Percentiles rank a stretch among this genome's conserved stretches.
These are phyloP conservation scores for Rallus limicola DNA, from an alignment of 2,113 vertebrate species.

Conservation along the genomic window DNA sequence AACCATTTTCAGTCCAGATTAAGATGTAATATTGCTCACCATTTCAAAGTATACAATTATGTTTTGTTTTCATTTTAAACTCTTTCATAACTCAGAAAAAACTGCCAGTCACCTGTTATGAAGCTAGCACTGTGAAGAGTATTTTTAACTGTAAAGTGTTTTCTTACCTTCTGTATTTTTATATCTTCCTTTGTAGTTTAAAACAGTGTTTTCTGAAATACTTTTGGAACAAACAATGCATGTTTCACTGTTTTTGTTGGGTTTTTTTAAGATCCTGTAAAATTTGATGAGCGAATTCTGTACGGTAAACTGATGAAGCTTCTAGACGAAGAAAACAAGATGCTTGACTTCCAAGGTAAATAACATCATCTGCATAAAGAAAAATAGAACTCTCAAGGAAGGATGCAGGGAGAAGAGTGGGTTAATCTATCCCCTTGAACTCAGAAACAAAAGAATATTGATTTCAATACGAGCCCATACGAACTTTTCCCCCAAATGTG, in stretches of 20 bases:
- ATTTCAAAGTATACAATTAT: background rate
- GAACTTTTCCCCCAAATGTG: background rate
- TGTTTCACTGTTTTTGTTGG: background rate
- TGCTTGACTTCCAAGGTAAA: slow-evolving; percentile 80
- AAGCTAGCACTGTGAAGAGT: background rate
- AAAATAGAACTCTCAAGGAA: background rate
- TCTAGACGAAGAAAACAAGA: slow-evolving; percentile 75
- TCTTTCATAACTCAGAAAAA: background rate
- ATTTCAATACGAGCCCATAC: background rate
- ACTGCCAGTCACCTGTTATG: background rate
- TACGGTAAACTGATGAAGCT: slow-evolving; percentile 75
- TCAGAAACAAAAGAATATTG: background rate
- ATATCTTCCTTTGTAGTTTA: background rate
- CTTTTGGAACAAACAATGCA: background rate
- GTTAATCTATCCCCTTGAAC: slow-evolving; percentile 4
- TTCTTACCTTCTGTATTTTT: background rate
- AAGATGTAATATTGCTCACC: background rate
- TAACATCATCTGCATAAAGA: background rate
- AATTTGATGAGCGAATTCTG: slow-evolving; percentile 73
- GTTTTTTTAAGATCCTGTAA: slow-evolving; percentile 68
- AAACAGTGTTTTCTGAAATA: background rate
- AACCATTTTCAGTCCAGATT: background rate
- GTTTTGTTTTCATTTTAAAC: background rate
- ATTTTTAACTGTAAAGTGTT: background rate
- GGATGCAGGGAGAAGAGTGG: background rate